A percentile compares a stretch with the other conserved stretches of the same genome.
These are phyloP conservation scores for Liposcelis brunnea DNA, from an alignment of 2,888 invertebrate genomes.

Conservation along the genomic window DNA sequence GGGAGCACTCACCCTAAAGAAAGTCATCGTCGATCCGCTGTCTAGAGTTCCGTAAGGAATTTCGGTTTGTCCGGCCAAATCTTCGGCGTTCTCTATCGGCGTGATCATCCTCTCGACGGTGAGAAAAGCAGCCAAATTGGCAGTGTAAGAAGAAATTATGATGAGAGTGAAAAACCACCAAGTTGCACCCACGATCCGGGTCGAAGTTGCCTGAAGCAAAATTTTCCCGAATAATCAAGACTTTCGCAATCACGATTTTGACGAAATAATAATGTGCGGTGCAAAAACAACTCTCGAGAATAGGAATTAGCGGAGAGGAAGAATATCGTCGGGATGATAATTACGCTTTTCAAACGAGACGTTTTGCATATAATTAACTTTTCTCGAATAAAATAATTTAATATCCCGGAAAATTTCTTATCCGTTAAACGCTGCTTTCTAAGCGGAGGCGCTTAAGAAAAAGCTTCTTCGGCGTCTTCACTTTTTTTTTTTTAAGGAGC, in stretches of 20 bases:
- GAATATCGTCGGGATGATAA: too few relatives aligned
- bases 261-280: too few relatives aligned
- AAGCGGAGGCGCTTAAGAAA: too few relatives aligned
- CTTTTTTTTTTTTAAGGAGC: too few relatives aligned
- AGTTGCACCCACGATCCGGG: conserved; percentile 86
- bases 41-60: conserved; percentile 88
- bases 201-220: conserved; percentile 61
- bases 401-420: background rate
- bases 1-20: conserved; percentile 62
- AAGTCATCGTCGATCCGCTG: conserved; percentile 93
- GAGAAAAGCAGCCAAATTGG: conserved; percentile 92
- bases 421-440: background rate
- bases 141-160: conserved; percentile 95
- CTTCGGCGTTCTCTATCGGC: conserved; percentile 89
- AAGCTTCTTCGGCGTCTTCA: too few relatives aligned
- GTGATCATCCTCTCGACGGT: conserved; percentile 93
- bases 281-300: too few relatives aligned
- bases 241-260: too few relatives aligned
- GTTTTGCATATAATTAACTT: too few relatives aligned
- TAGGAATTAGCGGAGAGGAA: too few relatives aligned
- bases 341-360: too few relatives aligned
- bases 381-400: background rate
- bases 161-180: conserved; percentile 99
- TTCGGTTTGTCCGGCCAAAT: conserved; percentile 81
- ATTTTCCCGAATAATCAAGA: too few relatives aligned